A percentile compares a stretch with the other conserved stretches of the same genome.
Evolutionary conservation across 2,888 invertebrate genomes (phyloP).

Genomic region (Stenodema calcarata): DNA sequence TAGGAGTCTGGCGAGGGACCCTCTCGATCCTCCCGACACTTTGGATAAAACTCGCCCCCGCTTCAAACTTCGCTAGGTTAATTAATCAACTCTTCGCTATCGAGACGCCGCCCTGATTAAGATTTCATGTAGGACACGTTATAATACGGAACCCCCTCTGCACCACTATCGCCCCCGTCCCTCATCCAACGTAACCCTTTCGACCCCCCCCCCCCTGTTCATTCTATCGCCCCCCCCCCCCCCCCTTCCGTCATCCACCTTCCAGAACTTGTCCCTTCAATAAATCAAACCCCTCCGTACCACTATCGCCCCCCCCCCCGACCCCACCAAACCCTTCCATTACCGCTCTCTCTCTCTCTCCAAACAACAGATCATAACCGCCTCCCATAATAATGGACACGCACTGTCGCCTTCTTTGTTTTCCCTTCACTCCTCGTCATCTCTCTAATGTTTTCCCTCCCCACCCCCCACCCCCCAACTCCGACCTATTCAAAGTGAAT

Average conservation of each 20-base stretch:
- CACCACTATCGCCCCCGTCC: neutral
- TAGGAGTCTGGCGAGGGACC: neutral
- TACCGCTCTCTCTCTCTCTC: neutral
- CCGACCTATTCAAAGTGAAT: neutral
- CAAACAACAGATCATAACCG: slow-evolving; percentile 25
- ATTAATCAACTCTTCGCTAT: slow-evolving; percentile 48
- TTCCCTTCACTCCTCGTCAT: neutral
- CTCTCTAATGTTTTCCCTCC: neutral
- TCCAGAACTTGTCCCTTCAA: slow-evolving; percentile 40
- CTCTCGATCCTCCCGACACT: slow-evolving; percentile 1
- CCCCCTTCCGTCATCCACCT: neutral
- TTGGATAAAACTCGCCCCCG: slow-evolving; percentile 35
- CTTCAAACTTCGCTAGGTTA: slow-evolving; percentile 39
- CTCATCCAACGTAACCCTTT: neutral
- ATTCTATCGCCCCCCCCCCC: neutral
- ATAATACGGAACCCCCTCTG: slow-evolving; percentile 34
- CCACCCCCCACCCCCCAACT: neutral
- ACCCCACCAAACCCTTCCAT: neutral
- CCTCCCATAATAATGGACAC: slow-evolving; percentile 24
- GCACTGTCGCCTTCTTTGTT: neutral
- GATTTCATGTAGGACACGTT: slow-evolving; percentile 48
- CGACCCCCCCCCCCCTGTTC: neutral
- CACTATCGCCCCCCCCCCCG: neutral
- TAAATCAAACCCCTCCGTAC: slow-evolving; percentile 39
- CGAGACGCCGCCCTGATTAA: slow-evolving; percentile 43